A percentile compares a stretch with the other conserved stretches of the same genome.
Evolutionary conservation across 2,797 vertebrate genomes (phyloP).

Genomic region (Scolopax bukidnonensis): DNA sequence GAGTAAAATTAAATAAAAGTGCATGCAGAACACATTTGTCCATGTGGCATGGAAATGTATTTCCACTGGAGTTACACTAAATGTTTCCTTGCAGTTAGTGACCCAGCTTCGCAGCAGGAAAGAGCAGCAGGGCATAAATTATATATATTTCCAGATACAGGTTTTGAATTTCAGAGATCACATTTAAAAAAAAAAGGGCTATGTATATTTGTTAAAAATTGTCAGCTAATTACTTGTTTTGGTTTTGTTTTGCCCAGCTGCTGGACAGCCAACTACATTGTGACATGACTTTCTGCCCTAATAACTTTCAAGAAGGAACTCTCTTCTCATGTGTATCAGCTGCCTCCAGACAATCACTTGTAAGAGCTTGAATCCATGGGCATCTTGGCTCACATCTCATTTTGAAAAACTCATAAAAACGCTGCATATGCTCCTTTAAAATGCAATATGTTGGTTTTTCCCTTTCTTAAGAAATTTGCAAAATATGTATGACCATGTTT

Average conservation of each 20-base stretch:
- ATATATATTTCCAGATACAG: fast-evolving
- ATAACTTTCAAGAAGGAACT: constrained; percentile 55
- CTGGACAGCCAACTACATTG: constrained; percentile 97
- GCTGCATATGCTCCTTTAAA: constrained; percentile 67
- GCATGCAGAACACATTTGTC: not conserved
- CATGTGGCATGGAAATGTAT: not conserved
- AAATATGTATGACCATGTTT: constrained; percentile 41
- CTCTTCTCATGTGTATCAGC: constrained; percentile 2
- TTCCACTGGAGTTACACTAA: not conserved
- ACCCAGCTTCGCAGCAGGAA: not conserved
- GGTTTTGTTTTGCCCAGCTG: constrained; percentile 80
- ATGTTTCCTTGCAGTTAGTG: not conserved
- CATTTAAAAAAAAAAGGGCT: not conserved
- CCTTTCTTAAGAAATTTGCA: constrained; percentile 63
- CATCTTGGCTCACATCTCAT: constrained; percentile 62
- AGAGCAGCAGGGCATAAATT: not conserved
- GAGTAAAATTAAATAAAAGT: not conserved
- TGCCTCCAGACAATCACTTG: constrained; percentile 72
- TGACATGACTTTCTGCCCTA: constrained; percentile 78
- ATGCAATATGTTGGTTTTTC: constrained; percentile 52
- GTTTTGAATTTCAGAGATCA: not conserved
- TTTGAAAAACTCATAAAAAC: constrained; percentile 61
- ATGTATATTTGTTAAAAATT: not conserved
- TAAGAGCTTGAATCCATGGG: constrained; percentile 65
- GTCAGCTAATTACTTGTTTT: not conserved